phyloP scores from a whole-genome alignment of 23 tunicate species.

The Oikopleura dioica region DNA sequence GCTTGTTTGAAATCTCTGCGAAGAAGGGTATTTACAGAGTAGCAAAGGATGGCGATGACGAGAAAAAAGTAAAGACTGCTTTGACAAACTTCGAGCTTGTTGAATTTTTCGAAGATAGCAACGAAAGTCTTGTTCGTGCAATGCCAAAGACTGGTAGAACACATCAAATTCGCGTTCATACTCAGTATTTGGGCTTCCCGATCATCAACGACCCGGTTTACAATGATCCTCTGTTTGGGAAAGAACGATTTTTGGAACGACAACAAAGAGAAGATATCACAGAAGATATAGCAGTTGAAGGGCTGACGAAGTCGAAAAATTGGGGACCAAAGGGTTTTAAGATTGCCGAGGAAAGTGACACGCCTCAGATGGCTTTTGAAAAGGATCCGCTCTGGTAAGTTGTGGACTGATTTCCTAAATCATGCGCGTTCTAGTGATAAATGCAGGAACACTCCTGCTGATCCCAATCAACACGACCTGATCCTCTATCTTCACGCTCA shows the following conservation, averaged over 20 bases:
- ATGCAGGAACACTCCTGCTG: constrained; percentile 42
- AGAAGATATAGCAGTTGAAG: neutral
- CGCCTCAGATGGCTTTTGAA: neutral
- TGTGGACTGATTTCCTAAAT: no score
- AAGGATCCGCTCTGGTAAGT: constrained; percentile 3
- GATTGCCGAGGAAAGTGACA: neutral
- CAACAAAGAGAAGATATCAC: neutral
- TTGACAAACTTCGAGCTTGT: constrained; percentile 18
- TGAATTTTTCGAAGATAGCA: constrained; percentile 25
- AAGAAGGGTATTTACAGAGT: neutral
- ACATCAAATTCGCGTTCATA: constrained; percentile 87
- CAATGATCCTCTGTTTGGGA: constrained; percentile 34
- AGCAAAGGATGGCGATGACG: no score
- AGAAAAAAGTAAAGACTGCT: neutral
- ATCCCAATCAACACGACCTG: constrained; percentile 28
- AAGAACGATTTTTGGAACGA: neutral
- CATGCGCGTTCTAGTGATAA: no score
- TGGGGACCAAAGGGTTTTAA: neutral
- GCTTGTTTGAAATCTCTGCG: neutral
- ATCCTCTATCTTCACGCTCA: constrained; percentile 61
- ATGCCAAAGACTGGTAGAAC: constrained; percentile 50
- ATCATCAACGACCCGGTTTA: constrained; percentile 65
- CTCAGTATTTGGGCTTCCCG: constrained; percentile 75
- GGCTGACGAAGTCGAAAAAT: neutral
- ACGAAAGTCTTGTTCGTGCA: neutral